Evolutionary conservation across 2,888 invertebrate species (phyloP).

Genomic region (Colostygia pectinataria): DNA sequence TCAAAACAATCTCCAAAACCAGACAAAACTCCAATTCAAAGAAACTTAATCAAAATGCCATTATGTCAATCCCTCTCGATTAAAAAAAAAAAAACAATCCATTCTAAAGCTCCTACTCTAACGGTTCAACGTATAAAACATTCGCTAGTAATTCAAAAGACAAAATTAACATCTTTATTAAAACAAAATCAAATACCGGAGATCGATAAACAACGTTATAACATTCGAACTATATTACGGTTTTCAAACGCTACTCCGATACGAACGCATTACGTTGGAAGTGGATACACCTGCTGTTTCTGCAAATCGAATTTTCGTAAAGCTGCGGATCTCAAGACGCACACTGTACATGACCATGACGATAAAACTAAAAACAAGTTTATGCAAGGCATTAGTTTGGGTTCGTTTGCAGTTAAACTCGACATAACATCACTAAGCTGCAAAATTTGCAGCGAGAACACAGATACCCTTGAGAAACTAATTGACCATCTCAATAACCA

Average conservation of each 20-base stretch:
- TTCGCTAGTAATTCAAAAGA: too few species aligned
- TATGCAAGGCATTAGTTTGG: conserved; percentile 22
- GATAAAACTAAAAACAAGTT: conserved; percentile 15
- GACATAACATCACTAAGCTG: conserved; percentile 60
- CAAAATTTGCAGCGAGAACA: conserved; percentile 43
- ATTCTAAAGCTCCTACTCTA: too few species aligned
- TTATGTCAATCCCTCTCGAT: too few species aligned
- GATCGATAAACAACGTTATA: conserved; percentile 28
- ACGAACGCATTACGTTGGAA: conserved; percentile 35
- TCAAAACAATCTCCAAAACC: too few species aligned
- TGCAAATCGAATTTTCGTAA: conserved; percentile 45
- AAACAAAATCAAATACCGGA: too few species aligned
- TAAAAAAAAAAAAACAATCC: too few species aligned
- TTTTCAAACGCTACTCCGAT: conserved; percentile 53
- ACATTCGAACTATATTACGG: conserved; percentile 39
- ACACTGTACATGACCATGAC: conserved; percentile 41
- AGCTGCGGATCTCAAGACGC: conserved; percentile 52
- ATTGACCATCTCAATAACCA: conserved; percentile 42
- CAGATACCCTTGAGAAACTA: conserved; percentile 39
- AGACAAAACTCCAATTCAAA: too few species aligned
- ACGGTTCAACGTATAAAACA: too few species aligned
- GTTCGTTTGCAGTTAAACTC: conserved; percentile 46
- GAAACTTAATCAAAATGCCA: too few species aligned
- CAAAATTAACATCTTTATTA: too few species aligned
- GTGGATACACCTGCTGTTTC: conserved; percentile 54